Conservation (phyloP, 2,888 invertebrate species). For the Tachystola acroxantha region DNA sequence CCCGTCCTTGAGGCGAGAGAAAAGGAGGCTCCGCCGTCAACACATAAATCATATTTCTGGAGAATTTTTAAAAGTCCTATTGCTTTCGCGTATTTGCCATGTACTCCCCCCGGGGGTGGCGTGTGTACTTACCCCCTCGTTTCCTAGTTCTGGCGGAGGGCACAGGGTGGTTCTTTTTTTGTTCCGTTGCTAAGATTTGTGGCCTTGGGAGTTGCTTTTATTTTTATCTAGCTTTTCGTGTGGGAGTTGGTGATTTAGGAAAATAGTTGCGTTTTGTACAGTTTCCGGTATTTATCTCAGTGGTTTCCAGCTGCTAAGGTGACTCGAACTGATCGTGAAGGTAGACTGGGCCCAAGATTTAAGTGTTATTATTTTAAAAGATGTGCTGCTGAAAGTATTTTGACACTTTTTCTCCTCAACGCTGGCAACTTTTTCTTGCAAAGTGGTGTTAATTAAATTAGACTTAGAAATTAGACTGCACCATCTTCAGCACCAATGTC, state of each 20-base stretch:
- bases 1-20: constrained; percentile 67
- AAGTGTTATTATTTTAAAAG: too few relatives aligned
- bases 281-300: too few relatives aligned
- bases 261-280: too few relatives aligned
- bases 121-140: constrained; percentile 77
- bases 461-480: too few relatives aligned
- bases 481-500: too few relatives aligned
- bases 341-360: too few relatives aligned
- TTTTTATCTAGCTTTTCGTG: constrained; percentile 8
- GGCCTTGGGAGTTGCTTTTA: constrained; percentile 26
- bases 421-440: too few relatives aligned
- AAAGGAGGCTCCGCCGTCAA: constrained; percentile 70
- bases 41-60: constrained; percentile 79
- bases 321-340: too few relatives aligned
- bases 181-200: constrained; percentile 23
- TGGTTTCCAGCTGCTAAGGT: too few relatives aligned
- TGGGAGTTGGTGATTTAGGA: background rate
- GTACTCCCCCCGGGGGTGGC: constrained; percentile 66
- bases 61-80: constrained; percentile 79
- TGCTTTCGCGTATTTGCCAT: constrained; percentile 79
- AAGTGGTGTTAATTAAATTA: too few relatives aligned
- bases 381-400: too few relatives aligned
- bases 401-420: too few relatives aligned
- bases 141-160: constrained; percentile 65
- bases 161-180: constrained; percentile 38